Percentiles rank a stretch among this genome's conserved stretches.
Conservation (phyloP, 2,888 invertebrate genomes). For the Thymelicus acteon region DNA sequence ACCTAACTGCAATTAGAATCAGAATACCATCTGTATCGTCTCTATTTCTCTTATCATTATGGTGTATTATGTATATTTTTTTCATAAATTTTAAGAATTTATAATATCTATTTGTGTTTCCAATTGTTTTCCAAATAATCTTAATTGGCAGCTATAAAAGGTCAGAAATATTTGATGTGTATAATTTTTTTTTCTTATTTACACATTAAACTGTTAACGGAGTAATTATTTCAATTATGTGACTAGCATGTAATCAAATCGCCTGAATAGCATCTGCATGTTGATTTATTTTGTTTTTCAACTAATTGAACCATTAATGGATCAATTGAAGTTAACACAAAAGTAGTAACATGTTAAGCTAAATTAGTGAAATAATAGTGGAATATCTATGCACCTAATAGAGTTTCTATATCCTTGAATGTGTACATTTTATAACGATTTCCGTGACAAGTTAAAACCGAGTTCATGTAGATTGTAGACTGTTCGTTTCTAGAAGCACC, state of each 20-base stretch:
- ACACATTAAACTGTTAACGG: too few relatives aligned
- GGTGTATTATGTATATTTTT: too few relatives aligned
- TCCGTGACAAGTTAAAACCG: slow-evolving; percentile 43
- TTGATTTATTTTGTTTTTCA: background rate
- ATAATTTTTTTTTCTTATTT: too few relatives aligned
- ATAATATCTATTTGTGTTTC: too few relatives aligned
- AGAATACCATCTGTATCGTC: too few relatives aligned
- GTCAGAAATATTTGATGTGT: too few relatives aligned
- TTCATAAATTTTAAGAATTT: too few relatives aligned
- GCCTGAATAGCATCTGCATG: background rate
- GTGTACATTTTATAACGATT: slow-evolving; percentile 44
- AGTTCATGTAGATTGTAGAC: background rate
- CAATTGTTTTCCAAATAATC: too few relatives aligned
- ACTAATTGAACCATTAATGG: background rate
- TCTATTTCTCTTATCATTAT: too few relatives aligned
- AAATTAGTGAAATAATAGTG: slow-evolving; percentile 17
- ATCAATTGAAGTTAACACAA: background rate
- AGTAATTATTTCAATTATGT: background rate
- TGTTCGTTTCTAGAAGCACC: background rate
- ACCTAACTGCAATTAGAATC: too few relatives aligned
- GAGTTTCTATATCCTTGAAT: slow-evolving; percentile 47
- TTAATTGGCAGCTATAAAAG: too few relatives aligned
- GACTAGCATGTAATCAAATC: background rate
- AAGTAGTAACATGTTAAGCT: background rate
- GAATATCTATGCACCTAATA: slow-evolving; percentile 39